Evolutionary conservation across 1,140 invertebrate genomes (phyloP).

Genomic region (Brachionus manjavacas): DNA sequence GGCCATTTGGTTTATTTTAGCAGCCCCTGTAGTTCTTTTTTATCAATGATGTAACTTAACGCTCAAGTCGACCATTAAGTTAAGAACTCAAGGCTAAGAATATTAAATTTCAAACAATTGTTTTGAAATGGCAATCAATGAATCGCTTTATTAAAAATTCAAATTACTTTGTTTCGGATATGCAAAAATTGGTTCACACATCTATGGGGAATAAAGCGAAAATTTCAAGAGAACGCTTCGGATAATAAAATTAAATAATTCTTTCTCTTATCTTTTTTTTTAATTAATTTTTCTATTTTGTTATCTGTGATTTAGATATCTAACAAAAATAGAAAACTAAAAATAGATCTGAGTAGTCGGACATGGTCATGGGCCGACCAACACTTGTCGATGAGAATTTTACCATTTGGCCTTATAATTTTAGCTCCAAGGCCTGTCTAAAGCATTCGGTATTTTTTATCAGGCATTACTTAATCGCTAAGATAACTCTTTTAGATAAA

Average conservation of each 20-base stretch:
- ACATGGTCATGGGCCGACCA: neutral
- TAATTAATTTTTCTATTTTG: neutral
- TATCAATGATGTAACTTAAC: neutral
- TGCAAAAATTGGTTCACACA: neutral
- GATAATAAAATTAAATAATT: constrained; percentile 34
- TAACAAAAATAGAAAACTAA: neutral
- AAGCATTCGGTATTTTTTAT: neutral
- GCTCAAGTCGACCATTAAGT: neutral
- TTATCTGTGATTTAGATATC: constrained; percentile 30
- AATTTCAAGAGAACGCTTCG: constrained; percentile 2
- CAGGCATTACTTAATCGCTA: neutral
- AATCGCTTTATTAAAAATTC: constrained; percentile 27
- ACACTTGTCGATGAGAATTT: neutral
- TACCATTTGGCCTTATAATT: neutral
- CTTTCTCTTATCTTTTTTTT: constrained; percentile 14
- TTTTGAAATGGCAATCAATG: neutral
- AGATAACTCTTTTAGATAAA: neutral
- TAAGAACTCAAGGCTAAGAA: neutral
- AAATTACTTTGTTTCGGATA: neutral
- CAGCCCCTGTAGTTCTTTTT: neutral
- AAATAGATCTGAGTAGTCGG: neutral
- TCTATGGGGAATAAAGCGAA: neutral
- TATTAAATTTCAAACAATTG: constrained; percentile 17
- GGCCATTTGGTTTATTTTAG: neutral
- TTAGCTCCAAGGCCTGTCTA: neutral